These are phyloP conservation scores for Hystrix cristata DNA, from an alignment of 2,113 vertebrate species.

Conservation along the genomic window DNA sequence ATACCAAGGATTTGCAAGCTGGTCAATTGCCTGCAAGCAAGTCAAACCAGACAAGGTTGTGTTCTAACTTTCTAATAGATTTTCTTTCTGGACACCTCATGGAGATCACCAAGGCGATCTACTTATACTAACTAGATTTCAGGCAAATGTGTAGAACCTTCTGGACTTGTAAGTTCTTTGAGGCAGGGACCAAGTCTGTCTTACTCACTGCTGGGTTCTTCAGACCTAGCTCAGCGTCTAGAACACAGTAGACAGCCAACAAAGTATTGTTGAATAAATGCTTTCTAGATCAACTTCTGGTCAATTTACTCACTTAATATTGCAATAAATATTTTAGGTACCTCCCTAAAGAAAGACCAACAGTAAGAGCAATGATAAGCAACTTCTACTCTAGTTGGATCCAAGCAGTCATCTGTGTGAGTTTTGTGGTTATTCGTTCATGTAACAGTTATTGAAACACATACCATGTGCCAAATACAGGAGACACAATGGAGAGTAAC, in stretches of 20 bases:
- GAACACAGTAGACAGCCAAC: conserved; percentile 2
- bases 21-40: conserved; percentile 68
- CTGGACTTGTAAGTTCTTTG: conserved; percentile 18
- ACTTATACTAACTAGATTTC: conserved; percentile 72
- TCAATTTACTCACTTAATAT: not conserved
- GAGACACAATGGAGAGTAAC: conserved; percentile 39
- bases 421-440: not conserved
- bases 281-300: conserved; percentile 22
- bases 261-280: conserved; percentile 54
- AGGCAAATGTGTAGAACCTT: conserved; percentile 10
- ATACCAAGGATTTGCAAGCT: conserved; percentile 71
- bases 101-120: conserved; percentile 62
- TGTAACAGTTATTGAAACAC: conserved; percentile 5
- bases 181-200: not conserved
- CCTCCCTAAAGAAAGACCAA: conserved; percentile 32
- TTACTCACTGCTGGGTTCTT: conserved; percentile 32
- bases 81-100: conserved; percentile 73
- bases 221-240: not conserved
- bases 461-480: not conserved
- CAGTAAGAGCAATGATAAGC: not conserved
- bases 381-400: conserved; percentile 5
- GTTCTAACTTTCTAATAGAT: conserved; percentile 66
- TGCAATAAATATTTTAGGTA: conserved; percentile 16
- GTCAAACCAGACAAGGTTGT: conserved; percentile 64
- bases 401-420: conserved; percentile 3